Base-by-base conservation (phyloP, 2,888 invertebrate genomes). In the Eilema depressum region DNA sequence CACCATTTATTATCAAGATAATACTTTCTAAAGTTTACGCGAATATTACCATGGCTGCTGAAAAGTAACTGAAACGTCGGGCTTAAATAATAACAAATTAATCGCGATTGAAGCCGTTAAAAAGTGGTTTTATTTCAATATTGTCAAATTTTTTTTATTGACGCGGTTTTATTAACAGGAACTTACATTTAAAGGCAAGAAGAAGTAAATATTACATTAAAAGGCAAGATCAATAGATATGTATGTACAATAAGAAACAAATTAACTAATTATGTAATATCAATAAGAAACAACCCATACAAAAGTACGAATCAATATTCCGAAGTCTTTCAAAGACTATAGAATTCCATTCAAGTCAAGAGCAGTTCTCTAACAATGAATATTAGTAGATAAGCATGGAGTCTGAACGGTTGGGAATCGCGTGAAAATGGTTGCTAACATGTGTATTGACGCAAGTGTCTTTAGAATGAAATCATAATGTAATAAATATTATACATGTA, bases 201-300 rank as follows among this genome's bases (percentile, higher is more conserved):
- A n/a, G n/a, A n/a, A n/a, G n/a, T n/a, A n/a, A n/a, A n/a, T n/a
- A n/a, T 47, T 68, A 62, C 57, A 62, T 78, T 77, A 83, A 80
- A 79, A 75, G 73, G 67, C 53, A 74, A 75, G 71, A 72, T 79
- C 77, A 85, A 82, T 82, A n/a, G 53, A 53, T 53, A 53, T 53
- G n/a, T n/a, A n/a, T n/a, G 8, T 53, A 53, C n/a, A 53, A 53
- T 53, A 53, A 53, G 53, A 10, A 81, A 78, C 74, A 74, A 79
- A 83, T 85, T 82, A 83, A 80, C 78, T 77, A 82, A 85, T 85
- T 84, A 80, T 82, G 75, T 81, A 82, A 81, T 80, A 73, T 75
- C 79, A 81, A 84, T 80, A 81, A 82, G 76, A 73, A 77, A 73
- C 69, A 82, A 80, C 68, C 78, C 78, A 66, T 78, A 84, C 81